A percentile compares a stretch with the other conserved stretches of the same genome.
Evolutionary conservation across 2,797 vertebrate genomes (phyloP).

Genomic region (Kryptolebias ocellatus): DNA sequence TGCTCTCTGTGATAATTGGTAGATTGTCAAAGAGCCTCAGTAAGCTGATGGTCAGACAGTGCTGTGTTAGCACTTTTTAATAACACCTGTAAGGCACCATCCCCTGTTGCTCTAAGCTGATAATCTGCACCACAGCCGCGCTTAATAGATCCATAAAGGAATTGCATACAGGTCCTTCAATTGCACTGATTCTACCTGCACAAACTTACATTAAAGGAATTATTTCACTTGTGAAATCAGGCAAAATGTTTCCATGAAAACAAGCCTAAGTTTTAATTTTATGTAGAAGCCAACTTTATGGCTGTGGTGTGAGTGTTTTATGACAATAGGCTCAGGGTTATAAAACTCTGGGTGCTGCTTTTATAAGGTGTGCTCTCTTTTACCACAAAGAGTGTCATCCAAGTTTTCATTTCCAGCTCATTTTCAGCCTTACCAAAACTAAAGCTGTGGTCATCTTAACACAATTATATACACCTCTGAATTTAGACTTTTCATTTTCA

Average conservation of each 20-base stretch:
- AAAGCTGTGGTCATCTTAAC: neutral
- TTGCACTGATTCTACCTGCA: neutral
- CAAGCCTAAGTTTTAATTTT: neutral
- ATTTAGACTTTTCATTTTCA: slow-evolving; percentile 22
- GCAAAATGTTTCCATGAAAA: neutral
- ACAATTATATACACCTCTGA: neutral
- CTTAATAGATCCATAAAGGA: neutral
- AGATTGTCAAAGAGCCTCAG: slow-evolving; percentile 39
- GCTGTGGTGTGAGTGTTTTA: slow-evolving; percentile 5
- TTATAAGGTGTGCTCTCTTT: neutral
- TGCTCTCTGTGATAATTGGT: slow-evolving; percentile 1
- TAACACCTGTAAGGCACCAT: slow-evolving; percentile 25
- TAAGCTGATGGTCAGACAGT: slow-evolving; percentile 34
- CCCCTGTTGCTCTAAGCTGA: neutral
- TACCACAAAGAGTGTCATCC: too few relatives aligned
- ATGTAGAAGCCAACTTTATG: neutral
- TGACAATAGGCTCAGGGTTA: neutral
- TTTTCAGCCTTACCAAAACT: neutral
- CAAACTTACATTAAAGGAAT: neutral
- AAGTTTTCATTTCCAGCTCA: too few relatives aligned
- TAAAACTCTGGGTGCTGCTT: neutral
- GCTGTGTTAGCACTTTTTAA: slow-evolving; percentile 41
- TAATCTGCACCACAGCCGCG: slow-evolving; percentile 11
- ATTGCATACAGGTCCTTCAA: neutral
- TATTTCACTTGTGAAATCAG: neutral